Percentiles rank a stretch among this genome's conserved stretches.
These are phyloP conservation scores for Drosophila maculinotata DNA, from an alignment of 2,888 invertebrate genomes.

Conservation along the genomic window DNA sequence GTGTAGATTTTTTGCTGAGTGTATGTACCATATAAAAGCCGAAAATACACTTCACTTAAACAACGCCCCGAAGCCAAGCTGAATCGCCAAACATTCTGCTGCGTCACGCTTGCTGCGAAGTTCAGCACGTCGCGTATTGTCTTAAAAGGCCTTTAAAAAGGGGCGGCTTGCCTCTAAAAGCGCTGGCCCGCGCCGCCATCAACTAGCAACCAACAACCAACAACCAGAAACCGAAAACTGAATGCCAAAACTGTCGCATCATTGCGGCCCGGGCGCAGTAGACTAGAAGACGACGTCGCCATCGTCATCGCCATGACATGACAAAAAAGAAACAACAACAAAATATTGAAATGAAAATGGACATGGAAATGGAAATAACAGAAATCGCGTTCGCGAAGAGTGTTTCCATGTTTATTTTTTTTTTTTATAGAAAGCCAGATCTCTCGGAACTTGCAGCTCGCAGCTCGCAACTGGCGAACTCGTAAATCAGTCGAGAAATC, in stretches of 20 bases:
- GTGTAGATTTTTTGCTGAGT: background rate
- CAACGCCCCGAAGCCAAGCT: slow-evolving; percentile 36
- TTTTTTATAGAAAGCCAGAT: no score
- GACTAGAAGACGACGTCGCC: slow-evolving; percentile 74
- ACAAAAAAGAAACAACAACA: slow-evolving; percentile 13
- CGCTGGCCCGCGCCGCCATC: slow-evolving; percentile 44
- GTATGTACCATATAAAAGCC: slow-evolving; percentile 36
- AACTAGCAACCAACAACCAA: no score
- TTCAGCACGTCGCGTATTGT: slow-evolving; percentile 71
- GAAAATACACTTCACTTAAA: slow-evolving; percentile 58
- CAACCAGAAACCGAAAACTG: slow-evolving; percentile 25
- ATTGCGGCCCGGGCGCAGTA: slow-evolving; percentile 66
- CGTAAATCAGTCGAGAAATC: slow-evolving; percentile 58
- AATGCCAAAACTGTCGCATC: slow-evolving; percentile 67
- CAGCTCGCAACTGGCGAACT: background rate
- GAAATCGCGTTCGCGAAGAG: slow-evolving; percentile 17
- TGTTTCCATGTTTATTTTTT: slow-evolving; percentile 8
- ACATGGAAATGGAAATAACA: slow-evolving; percentile 2
- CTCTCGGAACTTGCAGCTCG: no score
- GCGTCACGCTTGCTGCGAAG: slow-evolving; percentile 76
- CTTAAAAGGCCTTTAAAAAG: slow-evolving; percentile 68
- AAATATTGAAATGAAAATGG: slow-evolving; percentile 3
- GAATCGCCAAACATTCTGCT: slow-evolving; percentile 45
- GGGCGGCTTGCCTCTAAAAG: slow-evolving; percentile 64
- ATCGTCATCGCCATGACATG: slow-evolving; percentile 39